phyloP scores from a whole-genome alignment of 2,888 invertebrate species.

The Harmothoe impar region DNA sequence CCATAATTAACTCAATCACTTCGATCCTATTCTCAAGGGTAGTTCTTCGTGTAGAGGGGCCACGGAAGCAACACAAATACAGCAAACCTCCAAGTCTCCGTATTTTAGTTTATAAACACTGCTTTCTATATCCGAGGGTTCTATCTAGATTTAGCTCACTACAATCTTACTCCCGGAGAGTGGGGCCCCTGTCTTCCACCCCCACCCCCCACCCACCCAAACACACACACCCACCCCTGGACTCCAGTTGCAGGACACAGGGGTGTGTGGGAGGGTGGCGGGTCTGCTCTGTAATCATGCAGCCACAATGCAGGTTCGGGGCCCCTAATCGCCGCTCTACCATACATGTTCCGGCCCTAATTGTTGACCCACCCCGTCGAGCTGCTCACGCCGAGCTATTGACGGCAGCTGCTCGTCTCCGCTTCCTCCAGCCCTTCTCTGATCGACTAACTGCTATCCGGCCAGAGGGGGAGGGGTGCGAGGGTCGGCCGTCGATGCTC shows the following conservation, averaged over 20 bases:
- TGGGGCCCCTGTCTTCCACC: too few species aligned
- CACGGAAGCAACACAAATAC: too few species aligned
- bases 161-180: too few species aligned
- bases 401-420: neutral
- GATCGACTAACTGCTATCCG: constrained; percentile 36
- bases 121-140: too few species aligned
- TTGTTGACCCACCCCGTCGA: constrained; percentile 33
- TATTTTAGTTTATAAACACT: too few species aligned
- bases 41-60: too few species aligned
- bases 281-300: constrained; percentile 23
- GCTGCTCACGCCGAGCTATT: neutral
- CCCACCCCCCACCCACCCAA: too few species aligned
- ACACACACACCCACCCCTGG: too few species aligned
- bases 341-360: constrained; percentile 37
- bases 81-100: too few species aligned
- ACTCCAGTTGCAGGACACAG: neutral
- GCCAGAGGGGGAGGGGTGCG: neutral
- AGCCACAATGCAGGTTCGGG: constrained; percentile 8
- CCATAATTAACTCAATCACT: too few species aligned
- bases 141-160: too few species aligned
- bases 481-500: neutral
- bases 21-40: too few species aligned
- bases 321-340: constrained; percentile 7
- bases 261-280: neutral
- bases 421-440: neutral